Percentiles rank a stretch among this genome's conserved stretches.
Evolutionary conservation across 2,888 invertebrate genomes (phyloP).

Genomic region (Bimastos eiseni): DNA sequence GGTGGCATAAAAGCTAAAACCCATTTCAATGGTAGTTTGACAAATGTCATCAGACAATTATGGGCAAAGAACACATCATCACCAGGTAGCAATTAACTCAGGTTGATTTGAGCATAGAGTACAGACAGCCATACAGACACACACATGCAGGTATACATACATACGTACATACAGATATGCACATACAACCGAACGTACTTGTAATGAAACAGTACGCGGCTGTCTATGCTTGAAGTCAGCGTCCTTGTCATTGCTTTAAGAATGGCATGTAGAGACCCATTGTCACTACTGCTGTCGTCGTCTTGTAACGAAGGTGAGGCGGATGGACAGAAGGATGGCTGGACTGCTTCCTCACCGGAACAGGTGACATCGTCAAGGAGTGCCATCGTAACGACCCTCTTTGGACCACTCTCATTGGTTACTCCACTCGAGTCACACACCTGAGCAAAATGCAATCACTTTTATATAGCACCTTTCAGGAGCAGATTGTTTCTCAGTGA

Average conservation of each 20-base stretch:
- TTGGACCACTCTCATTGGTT: not conserved
- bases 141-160: not conserved
- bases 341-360: not conserved
- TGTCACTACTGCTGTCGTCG: not conserved
- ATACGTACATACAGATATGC: not conserved
- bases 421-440: not conserved
- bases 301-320: not conserved
- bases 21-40: too few relatives aligned
- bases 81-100: too few relatives aligned
- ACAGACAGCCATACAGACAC: not conserved
- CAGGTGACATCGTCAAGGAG: not conserved
- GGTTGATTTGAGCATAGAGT: not conserved
- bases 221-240: constrained; percentile 10
- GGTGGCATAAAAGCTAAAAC: too few relatives aligned
- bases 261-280: not conserved
- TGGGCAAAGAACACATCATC: too few relatives aligned
- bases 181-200: not conserved
- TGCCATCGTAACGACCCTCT: not conserved
- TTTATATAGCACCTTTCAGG: not conserved
- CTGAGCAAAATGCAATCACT: not conserved
- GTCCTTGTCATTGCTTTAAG: constrained; percentile 9
- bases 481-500: not conserved
- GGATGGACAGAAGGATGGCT: not conserved
- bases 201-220: not conserved
- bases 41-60: too few relatives aligned